Evolutionary conservation across 2,888 invertebrate species (phyloP).

Genomic region (Trypoxylon attenuatum): DNA sequence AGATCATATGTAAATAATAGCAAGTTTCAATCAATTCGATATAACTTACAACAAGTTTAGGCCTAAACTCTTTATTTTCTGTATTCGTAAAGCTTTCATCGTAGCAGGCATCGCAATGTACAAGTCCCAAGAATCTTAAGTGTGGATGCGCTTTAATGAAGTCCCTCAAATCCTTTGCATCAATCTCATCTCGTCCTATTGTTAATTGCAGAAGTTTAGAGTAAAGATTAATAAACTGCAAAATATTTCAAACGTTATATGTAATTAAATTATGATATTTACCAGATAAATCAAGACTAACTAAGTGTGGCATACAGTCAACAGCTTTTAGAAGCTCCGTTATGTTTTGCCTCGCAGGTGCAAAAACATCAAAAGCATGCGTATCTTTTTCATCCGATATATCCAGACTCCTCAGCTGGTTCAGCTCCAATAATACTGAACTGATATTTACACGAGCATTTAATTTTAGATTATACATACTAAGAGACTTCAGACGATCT

Average conservation of each 20-base stretch:
- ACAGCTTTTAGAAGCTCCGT: conserved; percentile 75
- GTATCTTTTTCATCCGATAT: conserved; percentile 77
- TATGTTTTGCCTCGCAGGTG: conserved; percentile 71
- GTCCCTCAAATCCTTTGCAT: conserved; percentile 73
- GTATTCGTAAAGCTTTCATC: conserved; percentile 76
- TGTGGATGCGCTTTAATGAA: conserved; percentile 75
- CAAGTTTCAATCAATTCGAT: neutral
- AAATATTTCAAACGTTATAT: neutral
- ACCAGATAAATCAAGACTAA: conserved; percentile 81
- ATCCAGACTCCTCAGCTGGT: conserved; percentile 77
- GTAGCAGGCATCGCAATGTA: conserved; percentile 77
- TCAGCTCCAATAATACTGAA: conserved; percentile 76
- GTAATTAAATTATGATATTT: conserved; percentile 33
- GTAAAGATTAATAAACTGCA: neutral
- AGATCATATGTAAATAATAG: neutral
- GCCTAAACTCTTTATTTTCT: conserved; percentile 71
- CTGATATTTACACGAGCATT: conserved; percentile 72
- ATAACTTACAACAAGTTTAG: conserved; percentile 73
- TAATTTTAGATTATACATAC: conserved; percentile 79
- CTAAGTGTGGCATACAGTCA: conserved; percentile 77
- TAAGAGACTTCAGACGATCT: conserved; percentile 77
- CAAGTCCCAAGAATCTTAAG: conserved; percentile 77
- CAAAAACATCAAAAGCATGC: conserved; percentile 74
- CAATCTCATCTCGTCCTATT: conserved; percentile 77
- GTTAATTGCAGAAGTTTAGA: too few relatives aligned